phyloP scores from a whole-genome alignment of 1,140 invertebrate genomes.

The Drosophila tani region DNA sequence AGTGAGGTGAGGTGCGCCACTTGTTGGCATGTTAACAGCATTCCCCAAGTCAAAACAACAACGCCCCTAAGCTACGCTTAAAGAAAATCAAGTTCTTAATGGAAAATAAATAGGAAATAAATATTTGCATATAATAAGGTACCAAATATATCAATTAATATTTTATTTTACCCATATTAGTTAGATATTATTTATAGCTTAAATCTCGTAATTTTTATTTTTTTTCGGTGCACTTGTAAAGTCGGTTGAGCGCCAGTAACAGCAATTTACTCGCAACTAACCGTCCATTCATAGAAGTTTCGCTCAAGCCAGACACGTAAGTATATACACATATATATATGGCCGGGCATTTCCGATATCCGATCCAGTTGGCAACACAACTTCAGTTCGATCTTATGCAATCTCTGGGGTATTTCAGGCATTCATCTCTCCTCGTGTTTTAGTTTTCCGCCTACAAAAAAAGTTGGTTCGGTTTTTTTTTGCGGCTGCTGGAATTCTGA shows the following conservation, averaged over 20 bases:
- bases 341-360: constrained; percentile 57
- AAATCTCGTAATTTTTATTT: too few species aligned
- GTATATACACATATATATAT: constrained; percentile 5
- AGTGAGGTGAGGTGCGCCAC: constrained; percentile 13
- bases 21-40: constrained; percentile 21
- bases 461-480: constrained; percentile 6
- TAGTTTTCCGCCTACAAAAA: constrained; percentile 26
- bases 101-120: too few species aligned
- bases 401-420: constrained; percentile 56
- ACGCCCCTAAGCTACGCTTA: background rate
- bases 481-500: constrained; percentile 32
- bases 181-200: background rate
- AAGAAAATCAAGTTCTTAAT: too few species aligned
- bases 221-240: constrained; percentile 1
- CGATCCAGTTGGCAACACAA: constrained; percentile 34
- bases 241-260: constrained; percentile 19
- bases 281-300: constrained; percentile 54
- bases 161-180: background rate
- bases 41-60: constrained; percentile 9
- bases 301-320: constrained; percentile 20
- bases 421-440: constrained; percentile 26
- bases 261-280: constrained; percentile 20
- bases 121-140: too few species aligned
- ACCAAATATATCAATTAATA: background rate
- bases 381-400: constrained; percentile 37